Base-by-base conservation (phyloP, 2,113 vertebrate genomes). In the Marmota flaviventris region DNA sequence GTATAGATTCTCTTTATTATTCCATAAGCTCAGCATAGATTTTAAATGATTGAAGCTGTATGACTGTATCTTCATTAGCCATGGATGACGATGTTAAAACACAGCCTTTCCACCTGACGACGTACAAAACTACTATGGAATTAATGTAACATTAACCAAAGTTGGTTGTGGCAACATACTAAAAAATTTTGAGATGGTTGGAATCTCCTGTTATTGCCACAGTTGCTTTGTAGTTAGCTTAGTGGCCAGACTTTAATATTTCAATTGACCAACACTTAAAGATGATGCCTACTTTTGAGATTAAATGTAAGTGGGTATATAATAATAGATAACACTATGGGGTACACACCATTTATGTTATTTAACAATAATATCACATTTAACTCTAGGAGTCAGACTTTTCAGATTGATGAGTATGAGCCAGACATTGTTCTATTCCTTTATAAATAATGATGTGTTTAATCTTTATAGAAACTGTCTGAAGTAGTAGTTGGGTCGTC, bases 71-170 rank as follows among this genome's bases (percentile, higher is more conserved):
- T 75, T 95, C 39, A 58, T 94, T 78, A 88, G 56, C n/a, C 9
- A 78, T 13, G 17, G 29, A 92, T 81, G 37, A 82, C 29, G 89
- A 89, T 18, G n/a, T 89, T 89, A 95, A 91, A 95, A 90, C 32
- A 76, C 22, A 88, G 65, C 9, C 32, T 81, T 77, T 89, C 24
- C 53, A 65, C 61, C 37, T 75, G 37, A 63, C 48, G 27, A 69
- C 61, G 61, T 72, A 92, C 3, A 69, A 84, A 93, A 70, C 32
- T 85, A 42, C 84, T 20, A 25, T 4, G 45, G 29, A 88, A 72
- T 90, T 83, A 79, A 69, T 42, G 42, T 84, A 91, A 45, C 14
- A 12, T 65, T 61, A 91, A 78, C 18, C 51, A 82, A 51, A 88
- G 37, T 87, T 1, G 1, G 34, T 39, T 53, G 8, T 96, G 56